Conservation (phyloP, 2,888 invertebrate genomes). For the Drosophila flavopinicola region DNA sequence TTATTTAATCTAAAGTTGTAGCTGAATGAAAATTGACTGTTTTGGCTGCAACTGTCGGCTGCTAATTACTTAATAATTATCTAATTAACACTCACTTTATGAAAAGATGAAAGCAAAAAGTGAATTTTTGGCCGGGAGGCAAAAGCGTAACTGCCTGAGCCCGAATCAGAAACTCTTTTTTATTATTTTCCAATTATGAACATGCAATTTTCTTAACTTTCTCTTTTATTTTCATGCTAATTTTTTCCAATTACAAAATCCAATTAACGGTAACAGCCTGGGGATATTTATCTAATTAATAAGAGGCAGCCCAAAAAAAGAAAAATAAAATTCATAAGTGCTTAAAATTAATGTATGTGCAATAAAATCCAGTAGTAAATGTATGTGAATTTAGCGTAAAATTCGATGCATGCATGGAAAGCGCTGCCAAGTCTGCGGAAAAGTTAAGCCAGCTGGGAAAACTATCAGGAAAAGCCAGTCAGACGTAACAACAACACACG, state of each 20-base stretch:
- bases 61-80: slow-evolving; percentile 55
- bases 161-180: slow-evolving; percentile 16
- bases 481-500: slow-evolving; percentile 47
- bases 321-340: background rate
- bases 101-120: slow-evolving; percentile 50
- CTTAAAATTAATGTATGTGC: background rate
- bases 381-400: background rate
- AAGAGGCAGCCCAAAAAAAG: background rate
- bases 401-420: slow-evolving; percentile 5
- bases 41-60: slow-evolving; percentile 54
- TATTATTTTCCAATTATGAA: slow-evolving; percentile 34
- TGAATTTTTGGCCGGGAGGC: slow-evolving; percentile 21
- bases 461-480: slow-evolving; percentile 43
- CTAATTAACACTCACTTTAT: slow-evolving; percentile 37
- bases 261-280: slow-evolving; percentile 32
- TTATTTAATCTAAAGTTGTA: background rate
- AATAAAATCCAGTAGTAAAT: background rate
- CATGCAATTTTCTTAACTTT: slow-evolving; percentile 13
- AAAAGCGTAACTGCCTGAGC: slow-evolving; percentile 1
- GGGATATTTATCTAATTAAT: slow-evolving; percentile 31
- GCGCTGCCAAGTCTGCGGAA: slow-evolving; percentile 23
- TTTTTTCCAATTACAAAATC: slow-evolving; percentile 15
- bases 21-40: slow-evolving; percentile 18
- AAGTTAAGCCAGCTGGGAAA: slow-evolving; percentile 41
- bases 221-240: background rate